phyloP scores from a whole-genome alignment of 2,113 vertebrate species.

The Psittacara wagleri region DNA sequence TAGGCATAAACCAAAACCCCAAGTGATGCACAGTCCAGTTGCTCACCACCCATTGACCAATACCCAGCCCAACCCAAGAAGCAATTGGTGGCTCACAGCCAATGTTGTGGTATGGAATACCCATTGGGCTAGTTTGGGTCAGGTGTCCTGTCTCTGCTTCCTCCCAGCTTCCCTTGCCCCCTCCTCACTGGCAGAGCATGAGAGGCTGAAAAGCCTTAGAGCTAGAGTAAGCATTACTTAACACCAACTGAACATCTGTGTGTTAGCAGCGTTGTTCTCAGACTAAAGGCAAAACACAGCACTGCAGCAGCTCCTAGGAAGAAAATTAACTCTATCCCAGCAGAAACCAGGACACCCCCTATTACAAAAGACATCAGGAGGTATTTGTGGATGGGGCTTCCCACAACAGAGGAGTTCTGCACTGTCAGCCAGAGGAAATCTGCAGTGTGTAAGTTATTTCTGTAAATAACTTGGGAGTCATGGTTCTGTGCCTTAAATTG shows the following conservation, averaged over 20 bases:
- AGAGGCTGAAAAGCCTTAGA: neutral
- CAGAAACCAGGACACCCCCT: neutral
- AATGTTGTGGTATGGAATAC: neutral
- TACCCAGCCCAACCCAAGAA: neutral
- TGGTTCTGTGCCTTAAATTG: neutral
- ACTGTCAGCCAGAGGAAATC: neutral
- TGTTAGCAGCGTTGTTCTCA: neutral
- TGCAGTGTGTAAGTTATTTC: neutral
- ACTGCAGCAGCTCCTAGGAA: neutral
- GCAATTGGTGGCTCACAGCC: neutral
- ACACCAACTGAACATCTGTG: neutral
- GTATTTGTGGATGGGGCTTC: neutral
- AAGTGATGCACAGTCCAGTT: neutral
- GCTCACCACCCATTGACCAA: neutral
- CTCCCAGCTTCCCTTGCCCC: neutral
- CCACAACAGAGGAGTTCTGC: neutral
- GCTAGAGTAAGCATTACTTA: neutral
- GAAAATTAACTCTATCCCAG: neutral
- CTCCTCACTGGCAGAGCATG: neutral
- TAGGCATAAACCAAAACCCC: neutral
- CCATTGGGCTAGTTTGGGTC: neutral
- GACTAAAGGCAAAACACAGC: neutral
- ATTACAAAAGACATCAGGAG: neutral
- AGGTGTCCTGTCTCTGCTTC: neutral
- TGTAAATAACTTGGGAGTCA: neutral